Evolutionary conservation across 2,113 vertebrate species (phyloP).

Genomic region (Alosa alosa): DNA sequence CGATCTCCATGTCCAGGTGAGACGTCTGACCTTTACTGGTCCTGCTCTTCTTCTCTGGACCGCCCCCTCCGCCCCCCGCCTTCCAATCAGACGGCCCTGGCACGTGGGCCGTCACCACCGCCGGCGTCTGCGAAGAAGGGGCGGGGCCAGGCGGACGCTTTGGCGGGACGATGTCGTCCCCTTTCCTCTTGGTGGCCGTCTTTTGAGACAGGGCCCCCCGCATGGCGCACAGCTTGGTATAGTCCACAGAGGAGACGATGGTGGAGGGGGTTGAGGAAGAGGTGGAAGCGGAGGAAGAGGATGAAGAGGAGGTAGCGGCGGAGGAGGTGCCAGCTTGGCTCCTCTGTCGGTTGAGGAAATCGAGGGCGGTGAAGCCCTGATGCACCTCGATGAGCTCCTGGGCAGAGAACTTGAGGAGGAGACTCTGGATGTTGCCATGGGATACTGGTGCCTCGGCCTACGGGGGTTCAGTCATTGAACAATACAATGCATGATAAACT

Average conservation of each 20-base stretch:
- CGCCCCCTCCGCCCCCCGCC: constrained; percentile 49
- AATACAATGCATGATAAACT: too few species aligned
- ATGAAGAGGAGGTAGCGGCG: constrained; percentile 38
- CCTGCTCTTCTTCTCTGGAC: constrained; percentile 78
- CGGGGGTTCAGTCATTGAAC: neutral
- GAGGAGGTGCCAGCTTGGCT: constrained; percentile 18
- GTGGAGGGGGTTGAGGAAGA: constrained; percentile 60
- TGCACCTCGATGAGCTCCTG: constrained; percentile 88
- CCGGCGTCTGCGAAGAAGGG: constrained; percentile 58
- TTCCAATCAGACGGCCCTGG: constrained; percentile 68
- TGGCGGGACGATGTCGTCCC: constrained; percentile 59
- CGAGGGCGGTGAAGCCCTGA: constrained; percentile 61
- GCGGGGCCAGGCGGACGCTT: constrained; percentile 53
- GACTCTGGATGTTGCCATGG: constrained; percentile 81
- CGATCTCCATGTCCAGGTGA: constrained; percentile 89
- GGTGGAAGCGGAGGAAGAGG: constrained; percentile 39
- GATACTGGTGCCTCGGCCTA: constrained; percentile 79
- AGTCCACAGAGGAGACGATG: constrained; percentile 84
- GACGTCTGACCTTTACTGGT: constrained; percentile 77
- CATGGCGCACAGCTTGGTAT: constrained; percentile 91
- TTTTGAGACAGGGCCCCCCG: constrained; percentile 71
- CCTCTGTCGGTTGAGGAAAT: neutral
- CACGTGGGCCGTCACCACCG: constrained; percentile 58
- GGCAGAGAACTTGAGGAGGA: constrained; percentile 89
- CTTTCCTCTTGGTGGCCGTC: constrained; percentile 71